phyloP scores from a whole-genome alignment of 35 echinoderm and acorn worm genomes.

The Heliocidaris tuberculata region DNA sequence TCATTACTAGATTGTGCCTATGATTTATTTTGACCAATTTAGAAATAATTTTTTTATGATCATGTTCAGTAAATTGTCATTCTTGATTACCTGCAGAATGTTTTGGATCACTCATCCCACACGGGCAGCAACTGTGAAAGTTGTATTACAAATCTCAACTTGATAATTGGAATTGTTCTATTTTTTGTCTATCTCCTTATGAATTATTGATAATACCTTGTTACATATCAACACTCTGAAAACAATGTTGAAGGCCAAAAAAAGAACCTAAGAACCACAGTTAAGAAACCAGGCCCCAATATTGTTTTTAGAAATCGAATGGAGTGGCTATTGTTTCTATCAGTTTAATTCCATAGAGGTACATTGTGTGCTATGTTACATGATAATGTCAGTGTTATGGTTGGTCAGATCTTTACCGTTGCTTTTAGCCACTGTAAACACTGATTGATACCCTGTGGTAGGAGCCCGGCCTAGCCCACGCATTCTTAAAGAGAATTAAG shows the following conservation, averaged over 20 bases:
- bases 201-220: too few species aligned
- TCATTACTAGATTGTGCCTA: neutral
- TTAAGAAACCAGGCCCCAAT: neutral
- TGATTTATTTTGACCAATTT: too few species aligned
- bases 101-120: too few species aligned
- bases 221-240: too few species aligned
- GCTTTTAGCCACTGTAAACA: neutral
- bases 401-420: neutral
- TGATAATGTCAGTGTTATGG: neutral
- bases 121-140: too few species aligned
- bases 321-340: too few species aligned
- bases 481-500: neutral
- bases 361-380: neutral
- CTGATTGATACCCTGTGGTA: neutral
- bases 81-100: neutral
- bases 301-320: too few species aligned
- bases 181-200: too few species aligned
- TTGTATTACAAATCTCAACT: too few species aligned
- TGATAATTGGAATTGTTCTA: too few species aligned
- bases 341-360: too few species aligned
- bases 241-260: neutral
- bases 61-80: neutral
- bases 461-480: neutral
- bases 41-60: neutral
- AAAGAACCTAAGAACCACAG: neutral